Percentiles rank a stretch among this genome's conserved stretches.
Conservation (phyloP, 2,888 invertebrate species). For the Torymus tubicola region DNA sequence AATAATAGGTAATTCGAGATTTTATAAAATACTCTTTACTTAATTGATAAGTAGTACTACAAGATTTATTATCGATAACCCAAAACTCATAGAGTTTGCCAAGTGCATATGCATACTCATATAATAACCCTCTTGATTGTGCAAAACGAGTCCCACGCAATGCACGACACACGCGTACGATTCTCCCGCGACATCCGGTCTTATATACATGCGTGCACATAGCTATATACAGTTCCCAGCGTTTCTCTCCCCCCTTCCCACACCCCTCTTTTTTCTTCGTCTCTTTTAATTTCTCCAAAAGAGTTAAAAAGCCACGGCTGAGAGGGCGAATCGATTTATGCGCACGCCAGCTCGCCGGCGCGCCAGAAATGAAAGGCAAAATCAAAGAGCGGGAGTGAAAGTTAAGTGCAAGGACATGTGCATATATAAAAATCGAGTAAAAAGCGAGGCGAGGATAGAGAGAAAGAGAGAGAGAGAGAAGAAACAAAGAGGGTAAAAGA, state of each 20-base stretch:
- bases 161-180: conserved; percentile 6
- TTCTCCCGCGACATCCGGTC: conserved; percentile 42
- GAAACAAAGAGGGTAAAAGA: conserved; percentile 36
- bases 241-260: background rate
- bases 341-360: background rate
- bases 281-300: conserved; percentile 44
- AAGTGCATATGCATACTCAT: too few relatives aligned
- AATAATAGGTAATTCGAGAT: too few relatives aligned
- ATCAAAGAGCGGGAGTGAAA: conserved; percentile 52
- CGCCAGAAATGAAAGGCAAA: conserved; percentile 43
- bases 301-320: conserved; percentile 36
- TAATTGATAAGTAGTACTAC: too few relatives aligned
- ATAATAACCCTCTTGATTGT: too few relatives aligned
- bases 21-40: too few relatives aligned
- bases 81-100: too few relatives aligned
- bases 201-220: background rate
- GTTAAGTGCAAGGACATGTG: conserved; percentile 56
- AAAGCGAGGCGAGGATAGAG: conserved; percentile 23
- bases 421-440: conserved; percentile 41
- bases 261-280: conserved; percentile 9
- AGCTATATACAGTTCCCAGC: conserved; percentile 27
- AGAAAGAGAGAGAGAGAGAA: conserved; percentile 33
- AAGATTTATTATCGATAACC: too few relatives aligned
- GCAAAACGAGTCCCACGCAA: conserved; percentile 20
- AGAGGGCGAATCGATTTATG: conserved; percentile 26